These are phyloP conservation scores for Drosophila subquinaria DNA, from an alignment of 2,888 invertebrate genomes.

Conservation along the genomic window DNA sequence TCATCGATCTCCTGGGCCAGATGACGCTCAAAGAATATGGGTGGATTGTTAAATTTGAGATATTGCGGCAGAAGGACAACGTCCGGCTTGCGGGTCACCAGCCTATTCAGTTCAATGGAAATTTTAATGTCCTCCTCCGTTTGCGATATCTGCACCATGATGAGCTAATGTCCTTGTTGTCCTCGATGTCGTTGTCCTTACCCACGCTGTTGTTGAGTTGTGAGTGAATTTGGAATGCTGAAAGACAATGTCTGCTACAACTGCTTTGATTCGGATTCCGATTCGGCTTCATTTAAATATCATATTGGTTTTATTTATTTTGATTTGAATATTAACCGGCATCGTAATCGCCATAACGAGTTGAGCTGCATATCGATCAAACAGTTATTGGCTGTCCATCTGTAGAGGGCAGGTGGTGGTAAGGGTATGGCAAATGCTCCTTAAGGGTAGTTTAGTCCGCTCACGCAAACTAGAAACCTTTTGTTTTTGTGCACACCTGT, in stretches of 20 bases:
- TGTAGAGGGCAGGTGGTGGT: not conserved
- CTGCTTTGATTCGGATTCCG: constrained; percentile 8
- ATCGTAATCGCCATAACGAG: constrained; percentile 51
- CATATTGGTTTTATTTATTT: constrained; percentile 62
- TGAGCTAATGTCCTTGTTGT: constrained; percentile 18
- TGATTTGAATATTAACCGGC: constrained; percentile 77
- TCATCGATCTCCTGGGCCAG: constrained; percentile 84
- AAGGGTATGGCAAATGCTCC: not conserved
- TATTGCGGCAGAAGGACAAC: constrained; percentile 83
- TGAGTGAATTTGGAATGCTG: constrained; percentile 50
- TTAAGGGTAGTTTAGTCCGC: constrained; percentile 18
- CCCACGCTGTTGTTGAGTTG: constrained; percentile 42
- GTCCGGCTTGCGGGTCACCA: constrained; percentile 83
- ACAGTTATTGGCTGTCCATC: constrained; percentile 72
- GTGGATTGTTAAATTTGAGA: constrained; percentile 84
- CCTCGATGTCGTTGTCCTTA: constrained; percentile 20
- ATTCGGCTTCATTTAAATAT: constrained; percentile 55
- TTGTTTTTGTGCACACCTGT: constrained; percentile 45
- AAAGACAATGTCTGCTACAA: constrained; percentile 52
- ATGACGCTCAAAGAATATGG: constrained; percentile 85
- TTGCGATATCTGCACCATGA: constrained; percentile 84
- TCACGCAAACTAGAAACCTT: constrained; percentile 31
- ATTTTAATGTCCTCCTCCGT: constrained; percentile 85
- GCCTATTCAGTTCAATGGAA: constrained; percentile 83
- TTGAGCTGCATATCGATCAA: constrained; percentile 67